A percentile compares a stretch with the other conserved stretches of the same genome.
These are phyloP conservation scores for Oryzias javanicus DNA, from an alignment of 2,113 vertebrate genomes.

Conservation along the genomic window DNA sequence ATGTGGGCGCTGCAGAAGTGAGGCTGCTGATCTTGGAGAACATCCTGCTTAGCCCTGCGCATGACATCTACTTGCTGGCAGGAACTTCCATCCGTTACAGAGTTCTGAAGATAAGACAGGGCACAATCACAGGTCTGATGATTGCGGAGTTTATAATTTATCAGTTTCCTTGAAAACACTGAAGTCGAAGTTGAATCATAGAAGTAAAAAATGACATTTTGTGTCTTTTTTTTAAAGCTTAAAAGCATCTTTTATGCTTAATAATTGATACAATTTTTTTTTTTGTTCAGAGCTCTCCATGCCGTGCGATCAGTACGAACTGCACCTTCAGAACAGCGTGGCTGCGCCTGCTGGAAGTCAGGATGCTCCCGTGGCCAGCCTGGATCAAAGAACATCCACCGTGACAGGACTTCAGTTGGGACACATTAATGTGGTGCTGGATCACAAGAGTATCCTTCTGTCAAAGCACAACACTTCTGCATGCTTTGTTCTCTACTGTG, in stretches of 20 bases:
- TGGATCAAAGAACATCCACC: conserved; percentile 80
- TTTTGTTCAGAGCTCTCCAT: conserved; percentile 81
- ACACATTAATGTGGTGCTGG: conserved; percentile 77
- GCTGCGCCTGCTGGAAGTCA: conserved; percentile 66
- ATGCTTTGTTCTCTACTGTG: background rate
- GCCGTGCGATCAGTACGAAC: conserved; percentile 91
- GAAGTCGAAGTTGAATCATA: background rate
- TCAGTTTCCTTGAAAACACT: background rate
- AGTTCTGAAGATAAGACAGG: conserved; percentile 94
- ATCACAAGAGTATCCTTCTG: conserved; percentile 80
- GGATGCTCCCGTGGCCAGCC: conserved; percentile 70
- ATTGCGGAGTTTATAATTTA: background rate
- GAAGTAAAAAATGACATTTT: background rate
- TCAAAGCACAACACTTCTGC: conserved; percentile 9
- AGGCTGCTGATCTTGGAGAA: conserved; percentile 94
- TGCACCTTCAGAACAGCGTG: conserved; percentile 86
- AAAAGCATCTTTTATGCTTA: conserved; percentile 2
- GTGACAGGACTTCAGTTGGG: conserved; percentile 72
- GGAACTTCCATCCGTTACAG: conserved; percentile 88
- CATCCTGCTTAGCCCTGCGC: conserved; percentile 89
- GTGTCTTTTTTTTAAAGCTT: background rate
- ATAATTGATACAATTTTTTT: background rate
- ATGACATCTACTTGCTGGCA: conserved; percentile 88
- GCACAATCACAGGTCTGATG: conserved; percentile 87
- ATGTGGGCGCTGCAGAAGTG: conserved; percentile 90